A percentile compares a stretch with the other conserved stretches of the same genome.
Evolutionary conservation across 2,113 vertebrate species (phyloP).

Genomic region (Pongo pygmaeus): DNA sequence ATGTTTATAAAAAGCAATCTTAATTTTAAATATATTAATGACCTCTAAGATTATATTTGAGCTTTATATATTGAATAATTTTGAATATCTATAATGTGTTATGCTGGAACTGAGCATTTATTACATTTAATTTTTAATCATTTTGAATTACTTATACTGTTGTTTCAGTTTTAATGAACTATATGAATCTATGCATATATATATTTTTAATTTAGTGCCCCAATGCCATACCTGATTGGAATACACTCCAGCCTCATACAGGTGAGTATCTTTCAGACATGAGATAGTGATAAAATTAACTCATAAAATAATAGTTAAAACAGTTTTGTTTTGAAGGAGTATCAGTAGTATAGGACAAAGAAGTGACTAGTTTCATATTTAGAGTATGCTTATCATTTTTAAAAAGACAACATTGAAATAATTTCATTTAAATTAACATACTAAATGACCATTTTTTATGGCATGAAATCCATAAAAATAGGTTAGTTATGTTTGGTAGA

Average conservation of each 20-base stretch:
- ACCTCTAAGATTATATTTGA: background rate
- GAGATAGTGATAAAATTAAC: background rate
- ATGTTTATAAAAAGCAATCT: background rate
- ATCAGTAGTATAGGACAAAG: background rate
- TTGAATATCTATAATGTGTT: background rate
- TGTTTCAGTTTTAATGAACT: conserved; percentile 35
- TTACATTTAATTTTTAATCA: background rate
- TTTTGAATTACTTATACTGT: background rate
- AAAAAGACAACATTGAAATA: background rate
- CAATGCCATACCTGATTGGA: conserved; percentile 98
- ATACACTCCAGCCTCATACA: conserved; percentile 97
- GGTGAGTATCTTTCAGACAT: conserved; percentile 85
- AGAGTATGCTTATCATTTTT: background rate
- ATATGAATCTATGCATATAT: conserved; percentile 47
- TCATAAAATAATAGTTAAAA: background rate
- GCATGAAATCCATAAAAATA: background rate
- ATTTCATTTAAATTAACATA: background rate
- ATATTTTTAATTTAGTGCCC: conserved; percentile 89
- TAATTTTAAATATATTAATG: conserved; percentile 2
- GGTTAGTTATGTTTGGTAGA: background rate
- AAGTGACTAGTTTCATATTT: background rate
- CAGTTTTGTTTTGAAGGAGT: background rate
- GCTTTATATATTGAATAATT: background rate
- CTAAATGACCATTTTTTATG: background rate
- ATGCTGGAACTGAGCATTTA: background rate